These are phyloP conservation scores for Lanistes nyassanus DNA, from an alignment of 1,140 invertebrate genomes.

Conservation along the genomic window DNA sequence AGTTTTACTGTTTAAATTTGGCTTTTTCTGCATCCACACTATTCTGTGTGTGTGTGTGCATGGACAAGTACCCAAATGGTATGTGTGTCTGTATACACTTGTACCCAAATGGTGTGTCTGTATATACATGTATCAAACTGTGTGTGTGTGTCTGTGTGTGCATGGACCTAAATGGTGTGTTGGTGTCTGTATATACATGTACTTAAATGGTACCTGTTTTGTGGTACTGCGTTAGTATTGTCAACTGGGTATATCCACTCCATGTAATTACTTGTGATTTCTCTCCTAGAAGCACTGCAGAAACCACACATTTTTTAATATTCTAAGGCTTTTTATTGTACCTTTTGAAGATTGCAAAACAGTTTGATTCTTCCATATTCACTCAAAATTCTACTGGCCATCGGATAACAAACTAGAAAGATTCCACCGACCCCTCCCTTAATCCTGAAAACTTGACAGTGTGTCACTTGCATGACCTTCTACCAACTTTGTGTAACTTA, in stretches of 20 bases:
- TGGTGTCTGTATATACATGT: not conserved
- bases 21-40: not conserved
- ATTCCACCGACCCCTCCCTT: no score
- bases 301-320: not conserved
- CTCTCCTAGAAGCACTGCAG: not conserved
- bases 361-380: no score
- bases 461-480: no score
- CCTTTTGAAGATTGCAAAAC: not conserved
- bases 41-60: not conserved
- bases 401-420: no score
- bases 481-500: no score
- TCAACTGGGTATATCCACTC: not conserved
- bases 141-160: not conserved
- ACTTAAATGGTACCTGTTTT: not conserved
- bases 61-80: not conserved
- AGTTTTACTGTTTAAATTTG: not conserved
- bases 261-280: not conserved
- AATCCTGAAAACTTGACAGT: no score
- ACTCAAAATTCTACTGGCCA: no score
- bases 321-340: slow-evolving; percentile 7
- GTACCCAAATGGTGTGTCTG: slow-evolving; percentile 4
- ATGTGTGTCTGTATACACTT: slow-evolving; percentile 2
- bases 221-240: not conserved
- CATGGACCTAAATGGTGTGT: slow-evolving; percentile 16
- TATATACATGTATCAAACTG: not conserved